These are phyloP conservation scores for Craterocephalus amniculus DNA, from an alignment of 2,797 vertebrate genomes.

Conservation along the genomic window DNA sequence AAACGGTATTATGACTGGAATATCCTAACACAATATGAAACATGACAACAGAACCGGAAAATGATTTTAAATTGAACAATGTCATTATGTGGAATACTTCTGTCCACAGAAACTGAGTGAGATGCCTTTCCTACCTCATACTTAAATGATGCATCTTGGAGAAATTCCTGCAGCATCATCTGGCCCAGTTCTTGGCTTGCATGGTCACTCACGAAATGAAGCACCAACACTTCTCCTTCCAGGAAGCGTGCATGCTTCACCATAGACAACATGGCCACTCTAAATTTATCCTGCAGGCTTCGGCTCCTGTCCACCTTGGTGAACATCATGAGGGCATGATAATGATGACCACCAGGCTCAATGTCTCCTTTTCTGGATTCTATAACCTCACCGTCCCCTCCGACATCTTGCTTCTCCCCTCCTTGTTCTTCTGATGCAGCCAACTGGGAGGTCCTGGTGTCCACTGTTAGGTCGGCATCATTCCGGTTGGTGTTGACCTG, in stretches of 20 bases:
- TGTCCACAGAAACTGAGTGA: neutral
- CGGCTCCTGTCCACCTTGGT: constrained; percentile 90
- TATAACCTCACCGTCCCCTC: constrained; percentile 15
- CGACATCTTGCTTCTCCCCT: constrained; percentile 11
- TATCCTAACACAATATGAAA: neutral
- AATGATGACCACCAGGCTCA: constrained; percentile 52
- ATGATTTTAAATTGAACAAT: neutral
- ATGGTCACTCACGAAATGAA: constrained; percentile 92
- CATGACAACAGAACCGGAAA: neutral
- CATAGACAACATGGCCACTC: constrained; percentile 89
- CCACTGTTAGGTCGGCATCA: constrained; percentile 78
- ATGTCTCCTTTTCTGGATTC: constrained; percentile 32
- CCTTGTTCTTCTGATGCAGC: constrained; percentile 46
- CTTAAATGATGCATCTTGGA: constrained; percentile 85
- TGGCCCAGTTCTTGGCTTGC: constrained; percentile 85
- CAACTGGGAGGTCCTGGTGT: constrained; percentile 63
- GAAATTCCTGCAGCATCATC: constrained; percentile 85
- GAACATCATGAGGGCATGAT: constrained; percentile 93
- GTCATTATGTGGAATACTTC: accelerated
- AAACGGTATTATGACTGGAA: neutral
- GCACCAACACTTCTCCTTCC: constrained; percentile 85
- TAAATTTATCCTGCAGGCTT: constrained; percentile 89
- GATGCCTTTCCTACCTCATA: constrained; percentile 84
- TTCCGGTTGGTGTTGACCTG: constrained; percentile 83
- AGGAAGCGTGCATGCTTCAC: constrained; percentile 84